Conservation (phyloP, 1,140 invertebrate genomes). For the Lepidurus couesii region DNA sequence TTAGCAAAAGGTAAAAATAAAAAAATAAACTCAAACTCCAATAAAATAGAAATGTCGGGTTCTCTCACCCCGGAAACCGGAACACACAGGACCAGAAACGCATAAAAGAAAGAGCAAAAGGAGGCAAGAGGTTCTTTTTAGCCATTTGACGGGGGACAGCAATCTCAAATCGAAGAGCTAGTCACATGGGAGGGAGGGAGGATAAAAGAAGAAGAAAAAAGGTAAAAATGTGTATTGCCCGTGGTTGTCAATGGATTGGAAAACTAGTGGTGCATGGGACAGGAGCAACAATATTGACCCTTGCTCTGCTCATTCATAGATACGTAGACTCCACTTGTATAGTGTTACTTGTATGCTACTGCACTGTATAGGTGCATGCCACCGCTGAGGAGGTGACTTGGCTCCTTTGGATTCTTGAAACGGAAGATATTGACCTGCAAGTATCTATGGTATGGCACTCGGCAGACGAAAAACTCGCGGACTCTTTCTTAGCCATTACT, state of each 20-base stretch:
- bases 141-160: too few relatives aligned
- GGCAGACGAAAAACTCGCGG: neutral
- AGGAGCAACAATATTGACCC: constrained; percentile 18
- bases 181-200: neutral
- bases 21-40: too few relatives aligned
- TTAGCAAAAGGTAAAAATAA: too few relatives aligned
- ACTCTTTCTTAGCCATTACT: neutral
- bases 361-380: too few relatives aligned
- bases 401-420: neutral
- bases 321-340: neutral
- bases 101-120: neutral
- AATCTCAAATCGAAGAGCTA: neutral
- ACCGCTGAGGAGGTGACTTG: too few relatives aligned
- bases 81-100: neutral
- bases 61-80: neutral
- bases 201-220: neutral
- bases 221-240: neutral
- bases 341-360: too few relatives aligned
- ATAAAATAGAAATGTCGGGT: neutral
- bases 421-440: neutral
- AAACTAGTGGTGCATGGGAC: neutral
- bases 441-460: neutral
- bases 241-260: neutral
- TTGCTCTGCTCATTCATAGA: neutral
- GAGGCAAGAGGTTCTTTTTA: too few relatives aligned